Percentiles rank a stretch among this genome's conserved stretches.
These are phyloP conservation scores for Oscheius sp. DNA, from an alignment of 1,140 invertebrate genomes.

Conservation along the genomic window DNA sequence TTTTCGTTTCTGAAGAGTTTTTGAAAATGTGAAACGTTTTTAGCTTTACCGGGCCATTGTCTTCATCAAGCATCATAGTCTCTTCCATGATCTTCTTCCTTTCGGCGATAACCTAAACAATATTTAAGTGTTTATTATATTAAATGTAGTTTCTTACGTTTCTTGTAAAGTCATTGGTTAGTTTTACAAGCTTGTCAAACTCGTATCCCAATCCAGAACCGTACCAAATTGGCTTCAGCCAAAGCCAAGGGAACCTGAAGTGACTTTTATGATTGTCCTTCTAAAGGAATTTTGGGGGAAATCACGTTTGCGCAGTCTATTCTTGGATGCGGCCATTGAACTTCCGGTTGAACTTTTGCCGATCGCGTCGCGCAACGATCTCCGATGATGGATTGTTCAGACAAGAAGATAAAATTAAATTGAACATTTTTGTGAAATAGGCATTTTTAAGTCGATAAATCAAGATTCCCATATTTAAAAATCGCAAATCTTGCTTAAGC, in stretches of 20 bases:
- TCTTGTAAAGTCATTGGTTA: slow-evolving; percentile 59
- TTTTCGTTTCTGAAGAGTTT: slow-evolving; percentile 71
- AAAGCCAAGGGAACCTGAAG: slow-evolving; percentile 74
- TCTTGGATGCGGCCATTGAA: not conserved
- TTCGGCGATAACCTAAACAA: slow-evolving; percentile 69
- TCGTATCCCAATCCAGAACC: slow-evolving; percentile 73
- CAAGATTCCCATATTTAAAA: too few relatives aligned
- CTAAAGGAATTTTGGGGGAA: not conserved
- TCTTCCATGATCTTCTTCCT: slow-evolving; percentile 66
- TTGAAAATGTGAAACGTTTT: not conserved
- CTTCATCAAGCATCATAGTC: not conserved
- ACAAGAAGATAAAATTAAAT: too few relatives aligned
- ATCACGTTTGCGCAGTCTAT: too few relatives aligned
- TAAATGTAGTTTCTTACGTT: slow-evolving; percentile 31
- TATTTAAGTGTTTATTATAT: slow-evolving; percentile 6
- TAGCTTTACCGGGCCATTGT: not conserved
- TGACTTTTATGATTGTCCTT: not conserved
- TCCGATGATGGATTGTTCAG: not conserved
- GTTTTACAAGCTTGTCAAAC: slow-evolving; percentile 72
- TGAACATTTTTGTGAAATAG: too few relatives aligned
- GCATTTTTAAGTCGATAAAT: too few relatives aligned
- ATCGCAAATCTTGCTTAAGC: too few relatives aligned
- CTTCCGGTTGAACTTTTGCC: slow-evolving; percentile 5
- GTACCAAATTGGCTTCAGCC: slow-evolving; percentile 77
- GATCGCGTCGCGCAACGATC: not conserved